Conservation (phyloP, 2,888 invertebrate species). For the Macrosoma leucophasiata region DNA sequence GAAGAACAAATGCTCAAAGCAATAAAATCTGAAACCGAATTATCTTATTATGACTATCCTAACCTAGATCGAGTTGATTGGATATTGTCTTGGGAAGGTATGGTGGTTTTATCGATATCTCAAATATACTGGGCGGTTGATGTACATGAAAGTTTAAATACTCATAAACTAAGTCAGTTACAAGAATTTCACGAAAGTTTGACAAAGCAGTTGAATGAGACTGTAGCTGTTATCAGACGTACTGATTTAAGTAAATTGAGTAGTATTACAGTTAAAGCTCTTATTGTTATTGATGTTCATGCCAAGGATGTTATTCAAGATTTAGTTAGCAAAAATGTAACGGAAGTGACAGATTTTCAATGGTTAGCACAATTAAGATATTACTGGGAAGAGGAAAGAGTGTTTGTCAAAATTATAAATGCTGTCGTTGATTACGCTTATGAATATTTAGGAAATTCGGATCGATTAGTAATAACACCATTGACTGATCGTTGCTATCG, state of each 20-base stretch:
- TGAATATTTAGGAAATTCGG: slow-evolving; percentile 89
- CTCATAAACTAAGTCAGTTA: slow-evolving; percentile 73
- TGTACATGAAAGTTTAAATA: slow-evolving; percentile 81
- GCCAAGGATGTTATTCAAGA: slow-evolving; percentile 87
- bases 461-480: slow-evolving; percentile 84
- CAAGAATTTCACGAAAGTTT: slow-evolving; percentile 73
- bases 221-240: slow-evolving; percentile 82
- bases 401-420: slow-evolving; percentile 84
- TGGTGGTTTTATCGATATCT: slow-evolving; percentile 85
- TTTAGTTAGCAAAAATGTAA: slow-evolving; percentile 77
- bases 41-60: slow-evolving; percentile 80
- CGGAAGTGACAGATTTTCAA: slow-evolving; percentile 85
- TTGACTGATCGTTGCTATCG: slow-evolving; percentile 88
- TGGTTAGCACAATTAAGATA: slow-evolving; percentile 90
- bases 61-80: slow-evolving; percentile 77
- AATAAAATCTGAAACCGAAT: slow-evolving; percentile 79
- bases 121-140: slow-evolving; percentile 90
- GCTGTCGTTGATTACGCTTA: slow-evolving; percentile 87
- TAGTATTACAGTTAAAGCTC: slow-evolving; percentile 85
- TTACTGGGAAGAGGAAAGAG: slow-evolving; percentile 84
- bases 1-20: slow-evolving; percentile 87
- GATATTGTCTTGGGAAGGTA: slow-evolving; percentile 87
- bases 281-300: slow-evolving; percentile 91
- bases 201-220: slow-evolving; percentile 80
- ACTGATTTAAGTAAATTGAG: slow-evolving; percentile 81